Evolutionary conservation across 2,113 vertebrate species (phyloP), one percentile per base, ranked within the genome.

Genomic region (Psittacara wagleri): DNA sequence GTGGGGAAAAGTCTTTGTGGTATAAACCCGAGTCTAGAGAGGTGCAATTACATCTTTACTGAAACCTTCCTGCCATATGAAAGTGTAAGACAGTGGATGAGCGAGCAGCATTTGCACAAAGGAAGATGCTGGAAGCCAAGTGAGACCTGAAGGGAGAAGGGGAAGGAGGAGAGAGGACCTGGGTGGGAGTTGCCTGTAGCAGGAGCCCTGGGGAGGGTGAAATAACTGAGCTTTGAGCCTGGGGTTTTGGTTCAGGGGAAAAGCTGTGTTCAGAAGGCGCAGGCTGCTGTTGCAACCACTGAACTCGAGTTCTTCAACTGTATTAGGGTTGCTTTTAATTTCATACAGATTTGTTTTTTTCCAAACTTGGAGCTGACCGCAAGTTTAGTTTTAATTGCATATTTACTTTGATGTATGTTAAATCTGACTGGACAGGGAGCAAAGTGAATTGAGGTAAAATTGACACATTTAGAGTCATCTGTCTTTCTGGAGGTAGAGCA

Each of bases 401-500:
- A 88, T 93, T 92, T 69, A 15, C 80, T 72, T 66, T 57, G 83
- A 90, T 90, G 90, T 57, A 33, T 86, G 94, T 86, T 57, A 52
- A 88, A 69, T 74, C 72, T 49, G 59, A 25, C 72, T 55, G 52
- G 86, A 39, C 4, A 0, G 76, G 88, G 75, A 77, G 79, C 92
- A 68, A 39, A 96, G 94, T 43, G 94, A 96, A 35, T n/a, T 80
- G 83, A 95, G 96, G 95, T 93, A 33, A 92, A 78, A 54, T 46
- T 37, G 76, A 51, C 54, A 51, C 41, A 14, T 88, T 81, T 10
- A 33, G 79, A 66, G 83, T 4, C 67, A 68, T 37, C 88, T 90
- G 84, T 83, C 72, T 70, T 69, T 91, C 49, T 83, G 88, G 92
- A 91, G 92, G 91, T 63, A 5, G 28, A 8, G 83, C 80, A 74